phyloP scores from a whole-genome alignment of 2,797 vertebrate species.

The Psittacula derbiana region DNA sequence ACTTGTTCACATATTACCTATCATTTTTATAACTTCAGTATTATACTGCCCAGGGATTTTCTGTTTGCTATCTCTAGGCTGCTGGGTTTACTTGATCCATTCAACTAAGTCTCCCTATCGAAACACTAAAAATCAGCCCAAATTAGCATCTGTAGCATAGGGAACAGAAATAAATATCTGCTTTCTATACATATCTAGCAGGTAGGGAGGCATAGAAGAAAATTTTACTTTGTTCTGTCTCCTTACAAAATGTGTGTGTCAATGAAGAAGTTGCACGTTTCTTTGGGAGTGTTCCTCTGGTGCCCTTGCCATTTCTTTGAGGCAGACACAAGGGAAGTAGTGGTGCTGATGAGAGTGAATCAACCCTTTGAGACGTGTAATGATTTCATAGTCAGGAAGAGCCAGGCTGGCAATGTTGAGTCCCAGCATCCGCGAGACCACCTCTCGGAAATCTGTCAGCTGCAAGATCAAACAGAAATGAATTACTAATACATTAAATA shows the following conservation, averaged over 20 bases:
- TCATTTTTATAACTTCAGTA: neutral
- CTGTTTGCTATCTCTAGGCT: neutral
- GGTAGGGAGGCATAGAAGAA: neutral
- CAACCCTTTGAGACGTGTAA: slow-evolving; percentile 82
- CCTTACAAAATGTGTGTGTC: neutral
- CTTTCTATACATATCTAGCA: neutral
- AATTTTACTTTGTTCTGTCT: neutral
- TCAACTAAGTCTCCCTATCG: neutral
- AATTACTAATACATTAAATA: neutral
- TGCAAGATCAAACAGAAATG: slow-evolving; percentile 62
- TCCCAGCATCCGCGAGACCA: slow-evolving; percentile 84
- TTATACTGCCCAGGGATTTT: neutral
- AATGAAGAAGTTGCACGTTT: slow-evolving; percentile 2
- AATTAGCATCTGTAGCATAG: neutral
- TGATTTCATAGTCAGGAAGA: slow-evolving; percentile 85
- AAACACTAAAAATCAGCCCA: neutral
- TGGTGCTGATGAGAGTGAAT: slow-evolving; percentile 78
- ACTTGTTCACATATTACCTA: neutral
- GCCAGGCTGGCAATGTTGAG: slow-evolving; percentile 71
- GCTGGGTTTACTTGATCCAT: neutral
- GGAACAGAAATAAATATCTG: neutral
- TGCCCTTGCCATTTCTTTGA: neutral
- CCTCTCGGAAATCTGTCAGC: slow-evolving; percentile 86
- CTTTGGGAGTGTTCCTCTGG: neutral
- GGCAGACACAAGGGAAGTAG: slow-evolving; percentile 68